Evolutionary conservation across 2,888 invertebrate genomes (phyloP).

Genomic region (Glaucopsyche alexis): DNA sequence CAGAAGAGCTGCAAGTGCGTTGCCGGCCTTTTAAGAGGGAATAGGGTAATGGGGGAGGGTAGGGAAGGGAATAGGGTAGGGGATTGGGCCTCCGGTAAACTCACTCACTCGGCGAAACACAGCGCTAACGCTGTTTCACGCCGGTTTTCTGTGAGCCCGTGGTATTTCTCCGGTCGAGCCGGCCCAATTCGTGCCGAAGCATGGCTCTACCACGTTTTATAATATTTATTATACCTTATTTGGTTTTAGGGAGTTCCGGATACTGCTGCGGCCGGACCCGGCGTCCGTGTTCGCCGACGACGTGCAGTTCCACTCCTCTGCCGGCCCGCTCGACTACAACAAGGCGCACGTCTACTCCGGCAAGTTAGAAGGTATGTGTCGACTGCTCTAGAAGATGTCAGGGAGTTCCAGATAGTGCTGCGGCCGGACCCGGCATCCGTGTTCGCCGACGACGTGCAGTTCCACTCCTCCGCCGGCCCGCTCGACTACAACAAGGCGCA

Average conservation of each 20-base stretch:
- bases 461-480: slow-evolving; percentile 86
- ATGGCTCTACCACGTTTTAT: no score
- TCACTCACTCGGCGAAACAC: no score
- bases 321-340: slow-evolving; percentile 85
- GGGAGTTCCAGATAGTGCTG: slow-evolving; percentile 87
- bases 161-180: no score
- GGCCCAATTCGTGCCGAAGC: no score
- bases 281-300: slow-evolving; percentile 87
- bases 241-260: slow-evolving; percentile 84
- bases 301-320: slow-evolving; percentile 86
- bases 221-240: background rate
- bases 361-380: slow-evolving; percentile 85
- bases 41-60: no score
- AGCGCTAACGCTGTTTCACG: no score
- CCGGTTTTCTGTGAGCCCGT: no score
- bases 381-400: slow-evolving; percentile 52
- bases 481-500: slow-evolving; percentile 86
- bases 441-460: slow-evolving; percentile 87
- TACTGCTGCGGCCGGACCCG: slow-evolving; percentile 86
- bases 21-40: no score
- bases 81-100: no score
- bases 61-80: no score
- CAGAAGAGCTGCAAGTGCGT: no score
- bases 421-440: slow-evolving; percentile 86
- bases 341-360: slow-evolving; percentile 87